These are phyloP conservation scores for Acanthaster planci DNA, from an alignment of 35 echinoderm and acorn worm genomes.

Conservation along the genomic window DNA sequence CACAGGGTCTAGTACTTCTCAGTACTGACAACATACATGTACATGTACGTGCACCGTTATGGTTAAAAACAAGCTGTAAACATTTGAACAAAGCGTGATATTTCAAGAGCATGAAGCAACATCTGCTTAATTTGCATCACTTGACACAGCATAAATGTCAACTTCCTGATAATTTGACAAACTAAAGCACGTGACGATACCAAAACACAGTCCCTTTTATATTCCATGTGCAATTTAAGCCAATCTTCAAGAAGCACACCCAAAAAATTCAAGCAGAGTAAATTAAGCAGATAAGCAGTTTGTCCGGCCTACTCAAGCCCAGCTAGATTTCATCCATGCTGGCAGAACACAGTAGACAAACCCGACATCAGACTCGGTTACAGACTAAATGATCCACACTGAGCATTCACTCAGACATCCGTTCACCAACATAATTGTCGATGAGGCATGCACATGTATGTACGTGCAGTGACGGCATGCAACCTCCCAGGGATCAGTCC, in stretches of 20 bases:
- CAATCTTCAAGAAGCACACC: too few species aligned
- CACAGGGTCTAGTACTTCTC: background rate
- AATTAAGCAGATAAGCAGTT: background rate
- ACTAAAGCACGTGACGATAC: too few species aligned
- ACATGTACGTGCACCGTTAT: background rate
- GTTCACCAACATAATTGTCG: background rate
- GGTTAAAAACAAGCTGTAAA: background rate
- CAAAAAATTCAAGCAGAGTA: background rate
- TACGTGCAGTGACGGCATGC: too few species aligned
- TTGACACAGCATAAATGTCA: too few species aligned
- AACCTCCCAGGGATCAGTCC: too few species aligned
- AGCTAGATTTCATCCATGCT: background rate
- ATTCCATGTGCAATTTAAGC: too few species aligned
- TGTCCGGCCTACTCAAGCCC: background rate
- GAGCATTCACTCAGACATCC: background rate
- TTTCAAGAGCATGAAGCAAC: background rate
- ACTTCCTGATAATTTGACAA: too few species aligned
- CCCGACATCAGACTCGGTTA: background rate
- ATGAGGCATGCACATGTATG: too few species aligned
- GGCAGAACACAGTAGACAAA: background rate
- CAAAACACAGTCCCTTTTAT: too few species aligned
- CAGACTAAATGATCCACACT: background rate
- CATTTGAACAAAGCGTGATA: background rate
- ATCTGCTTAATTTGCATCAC: too few species aligned
- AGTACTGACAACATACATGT: constrained; percentile 1